Evolutionary conservation across 2,888 invertebrate genomes (phyloP), one percentile per base, ranked within the genome.

Genomic region (Cantharis lateralis): DNA sequence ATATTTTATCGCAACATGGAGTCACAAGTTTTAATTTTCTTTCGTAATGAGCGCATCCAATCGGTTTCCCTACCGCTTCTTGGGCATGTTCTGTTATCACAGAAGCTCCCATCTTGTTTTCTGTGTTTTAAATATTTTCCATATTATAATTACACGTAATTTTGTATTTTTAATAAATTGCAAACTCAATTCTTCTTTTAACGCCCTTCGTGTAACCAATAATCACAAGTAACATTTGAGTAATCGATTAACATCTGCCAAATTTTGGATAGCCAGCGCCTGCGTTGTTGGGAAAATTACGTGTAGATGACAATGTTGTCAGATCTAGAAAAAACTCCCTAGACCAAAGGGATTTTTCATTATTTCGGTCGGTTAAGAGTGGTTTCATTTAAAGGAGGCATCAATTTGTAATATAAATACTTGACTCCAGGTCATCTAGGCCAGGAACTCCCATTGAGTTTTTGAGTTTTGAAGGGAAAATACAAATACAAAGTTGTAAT

Each of bases 1-100:
- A 71, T 62, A 71, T 10, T 18, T 71, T 63, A n/a, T 62, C 13
- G 13, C 71, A 71, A 15, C 71, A 71, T 10, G 71, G 71, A 20
- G 71, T 62, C 90, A 96, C 95, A 89, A 96, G 95, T 89, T 95
- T 95, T 70, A 95, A 95, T 87, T 94, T 93, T 84, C 96, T 91
- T 87, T 95, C 94, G 86, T 96, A 96, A 89, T 96, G 96, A 82
- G 93, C 92, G 89, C 96, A 96, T 76, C 96, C 96, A 81, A 91
- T 88, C 20, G 90, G 89, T 87, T 91, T 86, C 71, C 85, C 90
- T 84, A 89, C 89, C 71, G 86, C 87, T 82, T 87, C 86, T 28
- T 86, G 86, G 15, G 87, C 86, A 0, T 87, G 86, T 76, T 87
- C 87, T 15, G 86, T 85, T 9, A 83, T 82, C n/a, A 87, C 86